Base-by-base conservation (phyloP, 2,797 vertebrate species). In the Lemur catta region DNA sequence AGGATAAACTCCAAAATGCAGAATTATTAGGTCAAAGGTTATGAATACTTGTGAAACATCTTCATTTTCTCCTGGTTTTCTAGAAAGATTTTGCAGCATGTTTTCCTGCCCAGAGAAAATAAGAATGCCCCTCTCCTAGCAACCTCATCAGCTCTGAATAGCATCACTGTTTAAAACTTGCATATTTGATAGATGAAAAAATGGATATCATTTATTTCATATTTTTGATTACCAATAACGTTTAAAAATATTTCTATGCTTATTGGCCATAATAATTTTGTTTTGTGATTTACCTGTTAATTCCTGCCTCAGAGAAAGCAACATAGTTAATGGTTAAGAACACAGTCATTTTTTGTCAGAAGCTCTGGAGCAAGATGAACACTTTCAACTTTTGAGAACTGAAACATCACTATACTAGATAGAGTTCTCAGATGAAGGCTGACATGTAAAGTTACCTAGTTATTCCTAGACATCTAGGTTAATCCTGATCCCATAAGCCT, bases 21-120 rank as follows among this genome's bases (percentile, higher is more conserved):
- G 30, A 78, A 84, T 87, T 78, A 72, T 15, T 78, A n/a, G 17
- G 33, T 82, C 30, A 81, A 92, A 91, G 22, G 10, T 67, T 33
- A 5, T n/a, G 30, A 59, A 67, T 84, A 79, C 82, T n/a, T 76
- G n/a, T 46, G n/a, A 82, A 48, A n/a, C 22, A 59, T 89, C 52
- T 61, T 88, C 30, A 48, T 84, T 89, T 76, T 94, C 48, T 84
- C 9, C 24, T 85, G 76, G 65, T 84, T 91, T 92, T 74, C 71
- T 71, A n/a, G 63, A 46, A 93, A 78, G 41, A 94, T 48, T 79
- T 82, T 90, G 20, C n/a, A 22, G 7, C 90, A 89, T 84, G 48
- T 67, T 6, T 48, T 93, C 46, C 41, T 93, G 30, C 22, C 4
- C 57, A 84, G 30, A 57, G 30, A 90, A 59, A 50, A n/a, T 74